phyloP scores from a whole-genome alignment of 1,140 invertebrate species.

The Nebria ingens region DNA sequence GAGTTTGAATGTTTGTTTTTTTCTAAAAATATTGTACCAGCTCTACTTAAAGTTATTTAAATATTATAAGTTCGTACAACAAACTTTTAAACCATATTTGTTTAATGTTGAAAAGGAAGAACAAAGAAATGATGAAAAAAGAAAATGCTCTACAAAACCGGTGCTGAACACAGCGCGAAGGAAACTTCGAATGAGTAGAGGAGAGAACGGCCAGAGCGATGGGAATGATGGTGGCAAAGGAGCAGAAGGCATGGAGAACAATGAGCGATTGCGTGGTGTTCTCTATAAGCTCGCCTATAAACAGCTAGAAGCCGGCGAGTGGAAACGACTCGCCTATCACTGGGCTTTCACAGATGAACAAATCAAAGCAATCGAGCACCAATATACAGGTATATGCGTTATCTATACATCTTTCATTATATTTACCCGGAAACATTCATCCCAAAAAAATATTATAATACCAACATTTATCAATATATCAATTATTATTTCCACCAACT shows the following conservation, averaged over 20 bases:
- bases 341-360: constrained; percentile 66
- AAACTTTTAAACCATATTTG: no score
- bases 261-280: constrained; percentile 39
- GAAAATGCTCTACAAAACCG: constrained; percentile 23
- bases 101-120: constrained; percentile 22
- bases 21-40: no score
- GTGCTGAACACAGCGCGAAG: constrained; percentile 26
- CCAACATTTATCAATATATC: background rate
- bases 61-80: no score
- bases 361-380: constrained; percentile 62
- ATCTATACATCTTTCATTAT: background rate
- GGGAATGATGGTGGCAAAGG: constrained; percentile 21
- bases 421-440: no score
- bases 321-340: constrained; percentile 57
- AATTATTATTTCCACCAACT: background rate
- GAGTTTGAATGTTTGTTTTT: no score
- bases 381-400: constrained; percentile 51
- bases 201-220: constrained; percentile 27
- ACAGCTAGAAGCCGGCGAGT: constrained; percentile 52
- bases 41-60: no score
- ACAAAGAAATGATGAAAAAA: constrained; percentile 21
- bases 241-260: constrained; percentile 20
- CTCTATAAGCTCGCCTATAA: constrained; percentile 61
- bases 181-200: constrained; percentile 29
- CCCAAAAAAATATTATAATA: background rate